Base-by-base conservation (phyloP, 2,113 vertebrate species). In the Uria lomvia region DNA sequence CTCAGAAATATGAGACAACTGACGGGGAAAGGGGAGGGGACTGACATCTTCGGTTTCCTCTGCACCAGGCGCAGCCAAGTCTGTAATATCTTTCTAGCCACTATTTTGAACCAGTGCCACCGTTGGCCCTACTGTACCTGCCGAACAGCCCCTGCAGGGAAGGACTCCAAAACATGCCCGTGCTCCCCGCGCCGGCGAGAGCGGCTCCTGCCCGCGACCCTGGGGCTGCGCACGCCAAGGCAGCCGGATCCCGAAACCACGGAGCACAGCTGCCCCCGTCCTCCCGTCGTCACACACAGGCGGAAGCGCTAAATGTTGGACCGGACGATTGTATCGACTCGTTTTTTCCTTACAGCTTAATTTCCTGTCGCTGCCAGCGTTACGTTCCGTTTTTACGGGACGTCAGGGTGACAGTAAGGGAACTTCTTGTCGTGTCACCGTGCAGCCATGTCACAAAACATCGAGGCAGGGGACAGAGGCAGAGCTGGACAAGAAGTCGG, bases 61-160 rank as follows among this genome's bases (percentile, higher is more conserved):
- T 59, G 52, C 82, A 67, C 95, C 96, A 97, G 97, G 93, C 97
- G 94, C 96, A 96, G 81, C 17, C 95, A 66, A 80, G n/a, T 75
- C 73, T 92, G 96, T 11, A 85, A 80, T 74, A 58, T 87, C 78
- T 88, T 60, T 76, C n/a, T 45, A 88, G 90, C 94, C 95, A 76
- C 95, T 93, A 3, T 70, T 92, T 96, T 97, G 97, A 96, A 92
- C 52, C 88, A 1, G 91, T 96, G 97, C 96, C 97, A 97, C 96
- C 91, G 67, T 26, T 97, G 86, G 95, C 92, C 92, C 89, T 78
- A 63, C 92, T 71, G 94, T 94, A 88, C 87, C 94, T 97, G 95
- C 80, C 22, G 71, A 95, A 71, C 92, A 91, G 93, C 96, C 96
- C 95, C 95, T 93, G 95, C 97, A 96, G 95, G 97, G 96, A 89